Base-by-base conservation (phyloP, 2,797 vertebrate genomes). In the Buceros bicornis region DNA sequence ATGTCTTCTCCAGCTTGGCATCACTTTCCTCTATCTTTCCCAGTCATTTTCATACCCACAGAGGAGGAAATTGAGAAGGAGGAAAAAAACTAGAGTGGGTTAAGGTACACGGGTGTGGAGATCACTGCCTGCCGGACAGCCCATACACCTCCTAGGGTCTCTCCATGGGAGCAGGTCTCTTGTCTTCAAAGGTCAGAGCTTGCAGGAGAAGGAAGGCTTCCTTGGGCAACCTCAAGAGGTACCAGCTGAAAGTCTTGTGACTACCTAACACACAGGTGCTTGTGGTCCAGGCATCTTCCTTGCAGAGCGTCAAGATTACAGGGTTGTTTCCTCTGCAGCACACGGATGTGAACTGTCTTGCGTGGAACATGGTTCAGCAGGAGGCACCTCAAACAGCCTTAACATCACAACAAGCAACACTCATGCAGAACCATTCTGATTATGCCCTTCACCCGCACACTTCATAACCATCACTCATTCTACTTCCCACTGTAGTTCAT, bases 391-490 rank as follows among this genome's bases (percentile, higher is more conserved):
- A 2, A 81, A 45, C 47, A 91, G 24, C 31, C 47, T 4, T 47
- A 88, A 60, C 67, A 84, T 73, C 78, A 82, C 90, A 92, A 61
- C 87, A 86, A 95, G 66, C 80, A 94, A 84, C 87, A 87, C 82
- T 92, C 91, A 93, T 6, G 33, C 62, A 82, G 62, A 93, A 24
- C 48, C 20, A 8, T 37, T 89, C 86, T 24, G 80, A 88, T 84
- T 88, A 28, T 70, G 70, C 26, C 66, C 60, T 94, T 95, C 70
- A 69, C 35, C 56, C 48, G 6, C 73, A 80, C 87, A 79, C 91
- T 94, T 95, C 85, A 84, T 89, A 96, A 88, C 43, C 62, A 94
- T 89, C 93, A 80, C 28, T 77, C 70, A 21, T 95, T 95, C 88
- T 76, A 69, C 79, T 90, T 96, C 85, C 80, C 93, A 37, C 77